Percentiles rank a stretch among this genome's conserved stretches.
phyloP scores from a whole-genome alignment of 2,888 invertebrate genomes.

The Galerucella pusilla region DNA sequence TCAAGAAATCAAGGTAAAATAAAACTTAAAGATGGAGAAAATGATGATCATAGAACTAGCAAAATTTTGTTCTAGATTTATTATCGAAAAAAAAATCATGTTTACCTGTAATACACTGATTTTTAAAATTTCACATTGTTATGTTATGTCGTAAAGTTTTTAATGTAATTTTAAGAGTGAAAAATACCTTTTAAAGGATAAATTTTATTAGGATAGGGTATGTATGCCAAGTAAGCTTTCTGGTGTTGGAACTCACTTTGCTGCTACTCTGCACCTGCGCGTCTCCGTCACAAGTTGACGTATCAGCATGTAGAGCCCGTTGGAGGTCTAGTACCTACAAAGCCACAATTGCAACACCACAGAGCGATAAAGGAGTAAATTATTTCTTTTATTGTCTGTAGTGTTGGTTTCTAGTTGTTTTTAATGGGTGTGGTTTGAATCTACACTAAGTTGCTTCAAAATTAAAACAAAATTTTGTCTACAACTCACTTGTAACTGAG shows the following conservation, averaged over 20 bases:
- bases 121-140: not conserved
- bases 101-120: not conserved
- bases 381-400: constrained; percentile 28
- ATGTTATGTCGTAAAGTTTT: not conserved
- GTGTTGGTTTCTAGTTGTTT: constrained; percentile 22
- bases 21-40: too few relatives aligned
- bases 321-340: constrained; percentile 83
- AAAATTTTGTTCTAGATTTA: too few relatives aligned
- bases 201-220: not conserved
- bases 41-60: too few relatives aligned
- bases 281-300: constrained; percentile 70
- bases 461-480: constrained; percentile 13
- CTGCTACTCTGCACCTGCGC: constrained; percentile 67
- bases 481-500: too few relatives aligned
- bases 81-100: too few relatives aligned
- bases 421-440: constrained; percentile 20
- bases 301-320: constrained; percentile 83
- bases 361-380: constrained; percentile 42
- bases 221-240: constrained; percentile 37
- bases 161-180: not conserved
- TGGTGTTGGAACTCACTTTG: constrained; percentile 54
- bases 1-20: too few relatives aligned
- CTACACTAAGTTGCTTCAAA: constrained; percentile 10
- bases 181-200: constrained; percentile 3
- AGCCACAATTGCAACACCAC: constrained; percentile 61